These are phyloP conservation scores for Solenodon paradoxus DNA, from an alignment of 2,113 vertebrate genomes.

Conservation along the genomic window DNA sequence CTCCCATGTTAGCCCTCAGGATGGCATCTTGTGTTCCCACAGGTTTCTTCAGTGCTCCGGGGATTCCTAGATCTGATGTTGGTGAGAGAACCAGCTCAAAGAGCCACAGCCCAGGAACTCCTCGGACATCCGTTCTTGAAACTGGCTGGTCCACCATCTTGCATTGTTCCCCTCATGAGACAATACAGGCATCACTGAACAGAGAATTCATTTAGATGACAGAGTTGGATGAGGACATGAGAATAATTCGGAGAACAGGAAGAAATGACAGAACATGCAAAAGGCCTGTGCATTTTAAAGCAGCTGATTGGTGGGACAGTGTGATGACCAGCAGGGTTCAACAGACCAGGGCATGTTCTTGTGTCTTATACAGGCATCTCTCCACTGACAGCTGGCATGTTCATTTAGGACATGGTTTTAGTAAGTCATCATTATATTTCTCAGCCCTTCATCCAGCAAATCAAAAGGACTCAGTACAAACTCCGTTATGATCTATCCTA, in stretches of 20 bases:
- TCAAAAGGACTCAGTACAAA: conserved; percentile 69
- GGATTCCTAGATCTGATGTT: conserved; percentile 97
- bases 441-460: conserved; percentile 63
- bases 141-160: conserved; percentile 93
- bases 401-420: conserved; percentile 47
- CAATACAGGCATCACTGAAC: conserved; percentile 95
- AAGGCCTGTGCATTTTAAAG: conserved; percentile 39
- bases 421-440: conserved; percentile 51
- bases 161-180: conserved; percentile 98
- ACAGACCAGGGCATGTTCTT: conserved; percentile 57
- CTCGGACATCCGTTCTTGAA: conserved; percentile 96
- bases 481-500: conserved; percentile 68
- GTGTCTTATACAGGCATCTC: conserved; percentile 66
- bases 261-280: not conserved
- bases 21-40: conserved; percentile 24
- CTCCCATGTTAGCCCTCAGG: rapidly evolving
- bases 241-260: not conserved
- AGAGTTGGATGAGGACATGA: not conserved
- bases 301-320: not conserved
- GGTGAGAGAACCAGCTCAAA: conserved; percentile 95
- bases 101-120: conserved; percentile 95
- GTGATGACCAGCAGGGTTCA: conserved; percentile 1
- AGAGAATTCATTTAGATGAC: not conserved
- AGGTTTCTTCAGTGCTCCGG: conserved; percentile 94
- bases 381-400: conserved; percentile 28